phyloP scores from a whole-genome alignment of 2,888 invertebrate genomes.

The Rhyacophila evoluta region DNA sequence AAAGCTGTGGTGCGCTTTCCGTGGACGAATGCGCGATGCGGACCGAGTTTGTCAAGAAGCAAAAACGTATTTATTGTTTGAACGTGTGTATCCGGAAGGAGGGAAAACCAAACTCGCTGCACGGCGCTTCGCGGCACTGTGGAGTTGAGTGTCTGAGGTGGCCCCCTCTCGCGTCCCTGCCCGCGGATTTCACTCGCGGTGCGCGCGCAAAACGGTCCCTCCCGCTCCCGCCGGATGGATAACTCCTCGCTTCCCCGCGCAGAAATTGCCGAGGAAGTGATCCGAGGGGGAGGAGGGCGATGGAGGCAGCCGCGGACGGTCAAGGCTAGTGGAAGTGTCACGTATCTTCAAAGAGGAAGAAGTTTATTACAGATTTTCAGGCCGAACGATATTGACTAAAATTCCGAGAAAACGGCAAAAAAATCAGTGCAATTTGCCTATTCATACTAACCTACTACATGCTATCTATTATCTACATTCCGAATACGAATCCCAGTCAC shows the following conservation, averaged over 20 bases:
- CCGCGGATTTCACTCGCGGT: slow-evolving; percentile 44
- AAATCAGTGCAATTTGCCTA: not conserved
- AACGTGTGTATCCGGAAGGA: slow-evolving; percentile 19
- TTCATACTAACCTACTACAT: too few species aligned
- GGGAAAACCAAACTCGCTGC: slow-evolving; percentile 20
- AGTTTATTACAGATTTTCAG: not conserved
- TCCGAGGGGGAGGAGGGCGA: not conserved
- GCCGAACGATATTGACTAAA: not conserved
- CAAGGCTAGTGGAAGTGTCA: slow-evolving; percentile 39
- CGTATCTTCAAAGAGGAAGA: slow-evolving; percentile 4
- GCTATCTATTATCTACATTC: too few species aligned
- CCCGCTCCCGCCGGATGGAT: slow-evolving; percentile 32
- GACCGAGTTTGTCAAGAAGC: slow-evolving; percentile 8
- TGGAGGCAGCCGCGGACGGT: slow-evolving; percentile 36
- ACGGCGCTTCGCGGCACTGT: slow-evolving; percentile 22
- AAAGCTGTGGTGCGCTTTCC: not conserved
- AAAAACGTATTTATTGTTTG: slow-evolving; percentile 6
- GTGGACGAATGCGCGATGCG: slow-evolving; percentile 22
- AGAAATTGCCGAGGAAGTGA: not conserved
- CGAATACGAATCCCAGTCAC: too few species aligned
- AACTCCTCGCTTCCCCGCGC: not conserved
- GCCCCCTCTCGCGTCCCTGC: not conserved
- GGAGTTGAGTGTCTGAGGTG: not conserved
- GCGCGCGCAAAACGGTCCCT: slow-evolving; percentile 43
- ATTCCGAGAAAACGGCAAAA: not conserved